Conservation (phyloP, 2,113 vertebrate genomes). For the Ailuropoda melanoleuca region DNA sequence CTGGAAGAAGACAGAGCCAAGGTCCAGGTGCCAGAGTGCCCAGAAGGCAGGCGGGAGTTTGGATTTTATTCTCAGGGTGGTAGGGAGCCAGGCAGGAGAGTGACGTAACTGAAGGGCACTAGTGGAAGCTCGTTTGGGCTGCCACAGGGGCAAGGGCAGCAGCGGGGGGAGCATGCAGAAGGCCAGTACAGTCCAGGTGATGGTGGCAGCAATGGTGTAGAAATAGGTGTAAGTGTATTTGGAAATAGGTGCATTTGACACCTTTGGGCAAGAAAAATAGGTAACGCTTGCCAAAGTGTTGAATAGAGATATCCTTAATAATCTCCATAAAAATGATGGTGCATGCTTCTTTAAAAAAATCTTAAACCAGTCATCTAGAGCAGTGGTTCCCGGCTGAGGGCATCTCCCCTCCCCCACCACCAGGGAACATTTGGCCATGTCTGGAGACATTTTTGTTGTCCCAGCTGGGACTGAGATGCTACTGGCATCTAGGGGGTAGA, state of each 20-base stretch:
- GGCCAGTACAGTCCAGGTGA: accelerated
- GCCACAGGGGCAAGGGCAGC: not conserved
- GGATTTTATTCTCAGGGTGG: not conserved
- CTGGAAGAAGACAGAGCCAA: not conserved
- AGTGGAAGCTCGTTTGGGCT: not conserved
- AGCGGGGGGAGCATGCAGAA: not conserved
- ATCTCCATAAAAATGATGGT: not conserved
- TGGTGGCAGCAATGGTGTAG: accelerated
- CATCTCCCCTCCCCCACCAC: not conserved
- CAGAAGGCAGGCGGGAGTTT: not conserved
- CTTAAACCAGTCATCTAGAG: not conserved
- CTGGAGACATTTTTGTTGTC: not conserved
- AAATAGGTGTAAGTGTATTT: not conserved
- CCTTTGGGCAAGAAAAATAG: not conserved
- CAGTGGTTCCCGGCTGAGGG: not conserved
- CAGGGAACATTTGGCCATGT: not conserved
- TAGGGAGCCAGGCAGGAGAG: not conserved
- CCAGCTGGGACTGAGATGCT: not conserved
- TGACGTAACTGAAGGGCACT: accelerated
- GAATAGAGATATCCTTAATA: not conserved
- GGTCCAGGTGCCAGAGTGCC: not conserved
- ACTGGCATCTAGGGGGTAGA: not conserved
- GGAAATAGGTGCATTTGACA: not conserved
- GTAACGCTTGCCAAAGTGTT: not conserved
- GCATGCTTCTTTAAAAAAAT: not conserved